These are phyloP conservation scores for Bellardia bayeri DNA, from an alignment of 2,888 invertebrate genomes.

Conservation along the genomic window DNA sequence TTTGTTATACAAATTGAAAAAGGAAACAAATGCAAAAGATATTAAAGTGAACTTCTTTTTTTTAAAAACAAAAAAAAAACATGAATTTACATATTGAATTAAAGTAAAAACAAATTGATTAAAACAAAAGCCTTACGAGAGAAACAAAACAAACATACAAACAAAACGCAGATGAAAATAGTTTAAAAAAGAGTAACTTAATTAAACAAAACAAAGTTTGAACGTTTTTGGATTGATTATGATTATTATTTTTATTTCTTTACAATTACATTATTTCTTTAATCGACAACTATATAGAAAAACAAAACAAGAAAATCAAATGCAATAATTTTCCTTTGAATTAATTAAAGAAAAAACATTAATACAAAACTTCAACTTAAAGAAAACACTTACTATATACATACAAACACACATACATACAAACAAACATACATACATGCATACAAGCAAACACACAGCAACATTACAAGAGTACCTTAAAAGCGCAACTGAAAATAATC, in stretches of 20 bases:
- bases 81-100: conserved; percentile 72
- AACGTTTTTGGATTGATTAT: conserved; percentile 83
- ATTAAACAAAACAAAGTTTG: conserved; percentile 77
- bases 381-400: conserved; percentile 28
- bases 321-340: conserved; percentile 67
- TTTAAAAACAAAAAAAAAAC: conserved; percentile 43
- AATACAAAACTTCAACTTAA: conserved; percentile 40
- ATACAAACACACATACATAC: conserved; percentile 13
- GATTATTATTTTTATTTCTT: conserved; percentile 47
- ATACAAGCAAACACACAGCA: conserved; percentile 45
- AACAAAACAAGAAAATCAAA: conserved; percentile 44
- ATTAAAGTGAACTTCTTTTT: conserved; percentile 65
- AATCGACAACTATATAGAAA: conserved; percentile 19
- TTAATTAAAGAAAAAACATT: conserved; percentile 17
- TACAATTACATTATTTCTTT: conserved; percentile 23
- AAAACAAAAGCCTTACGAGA: conserved; percentile 68
- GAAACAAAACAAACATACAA: conserved; percentile 63
- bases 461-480: conserved; percentile 73
- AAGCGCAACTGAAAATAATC: conserved; percentile 68
- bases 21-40: conserved; percentile 69
- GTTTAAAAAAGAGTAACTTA: conserved; percentile 39
- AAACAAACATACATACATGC: neutral
- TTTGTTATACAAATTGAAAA: conserved; percentile 67
- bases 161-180: conserved; percentile 45
- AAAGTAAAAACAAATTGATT: conserved; percentile 66